phyloP scores from a whole-genome alignment of 2,888 invertebrate genomes.

The Meliscaeva auricollis region DNA sequence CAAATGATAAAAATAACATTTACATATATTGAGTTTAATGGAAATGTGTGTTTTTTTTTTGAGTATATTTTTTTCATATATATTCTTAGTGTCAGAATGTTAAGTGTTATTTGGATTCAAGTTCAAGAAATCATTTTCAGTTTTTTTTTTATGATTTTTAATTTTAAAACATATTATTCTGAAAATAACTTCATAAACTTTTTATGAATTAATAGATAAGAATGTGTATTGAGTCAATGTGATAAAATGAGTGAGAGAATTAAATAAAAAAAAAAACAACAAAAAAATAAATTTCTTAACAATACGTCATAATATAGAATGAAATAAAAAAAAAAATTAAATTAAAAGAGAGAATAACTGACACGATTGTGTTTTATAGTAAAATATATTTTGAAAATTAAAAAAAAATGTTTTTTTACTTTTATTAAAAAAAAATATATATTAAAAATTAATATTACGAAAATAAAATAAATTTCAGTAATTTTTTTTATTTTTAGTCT shows the following conservation, averaged over 20 bases:
- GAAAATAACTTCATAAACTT: slow-evolving; percentile 53
- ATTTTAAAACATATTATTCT: no score
- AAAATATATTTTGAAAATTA: slow-evolving; percentile 60
- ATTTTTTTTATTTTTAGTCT: slow-evolving; percentile 82
- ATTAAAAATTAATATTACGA: slow-evolving; percentile 58
- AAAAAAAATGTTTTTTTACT: slow-evolving; percentile 67
- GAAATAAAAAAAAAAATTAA: slow-evolving; percentile 39
- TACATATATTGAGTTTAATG: slow-evolving; percentile 60
- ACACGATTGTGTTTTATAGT: slow-evolving; percentile 63
- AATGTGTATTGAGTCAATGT: slow-evolving; percentile 36
- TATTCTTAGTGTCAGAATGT: slow-evolving; percentile 72
- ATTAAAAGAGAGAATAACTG: slow-evolving; percentile 43
- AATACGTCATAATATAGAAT: slow-evolving; percentile 40
- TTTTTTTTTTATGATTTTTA: neutral
- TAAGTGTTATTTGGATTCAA: slow-evolving; percentile 64
- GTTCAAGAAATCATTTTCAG: slow-evolving; percentile 48
- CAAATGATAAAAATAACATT: slow-evolving; percentile 66
- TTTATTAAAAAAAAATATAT: slow-evolving; percentile 62
- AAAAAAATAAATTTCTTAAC: slow-evolving; percentile 49
- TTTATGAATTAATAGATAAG: slow-evolving; percentile 30
- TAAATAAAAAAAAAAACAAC: slow-evolving; percentile 16
- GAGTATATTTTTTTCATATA: slow-evolving; percentile 58
- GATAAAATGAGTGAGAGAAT: slow-evolving; percentile 64
- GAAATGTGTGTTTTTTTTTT: slow-evolving; percentile 51
- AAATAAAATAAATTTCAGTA: slow-evolving; percentile 62